Evolutionary conservation across 2,888 invertebrate genomes (phyloP), one percentile per base, ranked within the genome.

Genomic region (Asteroscopus sphinx): DNA sequence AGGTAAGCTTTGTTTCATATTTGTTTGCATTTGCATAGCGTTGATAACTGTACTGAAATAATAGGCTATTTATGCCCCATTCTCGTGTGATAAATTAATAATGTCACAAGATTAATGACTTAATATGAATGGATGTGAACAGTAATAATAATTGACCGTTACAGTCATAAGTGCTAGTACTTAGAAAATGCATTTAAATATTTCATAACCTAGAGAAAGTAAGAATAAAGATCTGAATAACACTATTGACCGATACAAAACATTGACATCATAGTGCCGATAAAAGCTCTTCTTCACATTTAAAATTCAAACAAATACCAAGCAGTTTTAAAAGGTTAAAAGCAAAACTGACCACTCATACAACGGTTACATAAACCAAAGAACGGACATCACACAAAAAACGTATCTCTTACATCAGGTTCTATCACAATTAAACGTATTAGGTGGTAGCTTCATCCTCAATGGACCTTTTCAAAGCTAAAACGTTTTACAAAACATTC

Each of bases 401-500:
- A 73, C 71, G 57, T 87, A 90, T 89, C 88, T 80, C 72, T 82
- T 83, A 81, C 88, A 91, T 90, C 86, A 68, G 73, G 73, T 73
- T 80, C 62, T 61, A 82, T 79, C 75, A 86, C 80, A 84, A 85
- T 84, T 76, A 84, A 85, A 82, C 73, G 74, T 76, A 83, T 83
- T 82, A 80, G 77, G 77, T 80, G 81, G 86, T 86, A 83, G 85
- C 83, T 71, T 67, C 68, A 76, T 75, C 69, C 74, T 83, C 80
- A 87, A 89, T 87, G 83, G 83, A 80, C 77, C 87, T 83, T 89
- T 91, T 89, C 80, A 85, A 88, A 85, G 78, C 86, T 88, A 86
- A 90, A 92, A 83, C 88, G 87, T 86, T 88, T 85, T 83, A 88
- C 78, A 89, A 85, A 88, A 86, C 86, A 80, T 65, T 75, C 73